A percentile compares a stretch with the other conserved stretches of the same genome.
phyloP scores from a whole-genome alignment of 2,113 vertebrate genomes.

The Diadophis punctatus region DNA sequence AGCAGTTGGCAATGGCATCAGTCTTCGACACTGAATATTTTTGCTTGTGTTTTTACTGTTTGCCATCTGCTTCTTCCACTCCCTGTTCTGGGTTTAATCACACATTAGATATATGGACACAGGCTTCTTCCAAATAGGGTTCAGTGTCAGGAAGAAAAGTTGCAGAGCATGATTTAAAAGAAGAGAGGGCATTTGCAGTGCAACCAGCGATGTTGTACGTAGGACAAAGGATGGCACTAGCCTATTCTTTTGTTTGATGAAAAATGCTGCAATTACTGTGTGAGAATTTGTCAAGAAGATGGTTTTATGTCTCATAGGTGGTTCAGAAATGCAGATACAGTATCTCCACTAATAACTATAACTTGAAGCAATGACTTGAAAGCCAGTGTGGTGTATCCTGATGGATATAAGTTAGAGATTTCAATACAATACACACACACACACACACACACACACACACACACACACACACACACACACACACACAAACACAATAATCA shows the following conservation, averaged over 20 bases:
- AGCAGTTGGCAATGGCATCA: slow-evolving; percentile 11
- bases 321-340: background rate
- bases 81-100: slow-evolving; percentile 29
- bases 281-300: background rate
- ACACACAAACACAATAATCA: background rate
- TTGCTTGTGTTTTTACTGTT: slow-evolving; percentile 36
- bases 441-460: too few relatives aligned
- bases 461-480: too few relatives aligned
- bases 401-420: background rate
- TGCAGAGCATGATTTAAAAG: slow-evolving; percentile 14
- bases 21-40: slow-evolving; percentile 25
- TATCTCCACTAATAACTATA: background rate
- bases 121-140: background rate
- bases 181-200: background rate
- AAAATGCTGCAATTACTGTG: background rate
- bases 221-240: background rate
- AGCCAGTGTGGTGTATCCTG: background rate
- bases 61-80: slow-evolving; percentile 49
- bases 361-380: background rate
- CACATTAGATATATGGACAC: background rate
- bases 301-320: background rate
- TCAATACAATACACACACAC: background rate
- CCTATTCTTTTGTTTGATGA: slow-evolving; percentile 10
- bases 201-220: background rate
- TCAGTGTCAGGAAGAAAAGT: slow-evolving; percentile 4